Evolutionary conservation across 2,888 invertebrate genomes (phyloP).

Genomic region (Cantharis flavilabris): DNA sequence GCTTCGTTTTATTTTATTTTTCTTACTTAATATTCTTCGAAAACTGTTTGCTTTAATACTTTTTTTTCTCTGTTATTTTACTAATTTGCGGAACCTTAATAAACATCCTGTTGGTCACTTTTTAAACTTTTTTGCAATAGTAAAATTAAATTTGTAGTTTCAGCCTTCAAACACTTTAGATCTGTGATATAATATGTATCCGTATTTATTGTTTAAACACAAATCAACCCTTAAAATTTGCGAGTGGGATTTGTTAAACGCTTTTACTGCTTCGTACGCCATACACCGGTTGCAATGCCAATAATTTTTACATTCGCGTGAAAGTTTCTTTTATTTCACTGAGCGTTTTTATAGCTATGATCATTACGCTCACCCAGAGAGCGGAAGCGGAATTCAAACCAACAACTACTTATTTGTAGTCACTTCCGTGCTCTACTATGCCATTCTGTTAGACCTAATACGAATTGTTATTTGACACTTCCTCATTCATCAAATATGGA

Average conservation of each 20-base stretch:
- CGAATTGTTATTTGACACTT: neutral
- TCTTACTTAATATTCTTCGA: slow-evolving; percentile 12
- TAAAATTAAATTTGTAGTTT: no score
- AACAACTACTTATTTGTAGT: neutral
- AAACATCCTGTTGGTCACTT: neutral
- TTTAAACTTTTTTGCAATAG: neutral
- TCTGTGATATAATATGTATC: no score
- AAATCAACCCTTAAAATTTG: neutral
- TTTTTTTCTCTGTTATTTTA: neutral
- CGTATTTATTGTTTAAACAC: no score
- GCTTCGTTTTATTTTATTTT: slow-evolving; percentile 10
- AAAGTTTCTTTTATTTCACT: neutral
- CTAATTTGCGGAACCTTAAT: neutral
- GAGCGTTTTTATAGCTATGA: neutral
- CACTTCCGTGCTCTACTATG: neutral
- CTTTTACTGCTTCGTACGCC: no score
- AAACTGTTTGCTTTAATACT: neutral
- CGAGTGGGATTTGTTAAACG: neutral
- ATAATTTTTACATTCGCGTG: no score
- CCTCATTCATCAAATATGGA: neutral
- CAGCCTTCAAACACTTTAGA: no score
- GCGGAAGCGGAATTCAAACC: neutral
- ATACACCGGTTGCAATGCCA: neutral
- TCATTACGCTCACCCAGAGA: neutral
- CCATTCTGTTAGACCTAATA: neutral